phyloP scores from a whole-genome alignment of 2,888 invertebrate genomes.

The Carterocephalus palaemon region DNA sequence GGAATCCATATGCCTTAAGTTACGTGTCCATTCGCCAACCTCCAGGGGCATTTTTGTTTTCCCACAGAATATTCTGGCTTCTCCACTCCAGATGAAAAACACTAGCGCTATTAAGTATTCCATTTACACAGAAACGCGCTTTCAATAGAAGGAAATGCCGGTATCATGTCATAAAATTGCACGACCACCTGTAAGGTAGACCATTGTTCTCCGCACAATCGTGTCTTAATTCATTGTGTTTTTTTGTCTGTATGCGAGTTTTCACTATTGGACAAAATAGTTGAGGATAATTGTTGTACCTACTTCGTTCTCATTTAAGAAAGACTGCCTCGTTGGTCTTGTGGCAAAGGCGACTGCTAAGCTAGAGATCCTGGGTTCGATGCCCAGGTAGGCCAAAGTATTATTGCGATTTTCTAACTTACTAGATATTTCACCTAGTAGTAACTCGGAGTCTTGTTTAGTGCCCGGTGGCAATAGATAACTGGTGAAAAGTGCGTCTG shows the following conservation, averaged over 20 bases:
- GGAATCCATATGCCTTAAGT: conserved; percentile 53
- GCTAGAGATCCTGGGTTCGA: too few species aligned
- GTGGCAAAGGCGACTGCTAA: too few species aligned
- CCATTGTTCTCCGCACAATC: conserved; percentile 34
- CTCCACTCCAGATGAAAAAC: conserved; percentile 28
- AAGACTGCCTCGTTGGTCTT: too few species aligned
- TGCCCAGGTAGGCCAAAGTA: too few species aligned
- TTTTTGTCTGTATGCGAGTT: neutral
- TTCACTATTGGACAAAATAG: neutral
- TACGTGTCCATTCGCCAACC: conserved; percentile 50
- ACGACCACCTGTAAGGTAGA: conserved; percentile 25
- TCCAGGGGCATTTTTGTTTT: conserved; percentile 54
- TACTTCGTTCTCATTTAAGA: too few species aligned
- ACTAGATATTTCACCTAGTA: too few species aligned
- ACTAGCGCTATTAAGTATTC: conserved; percentile 26
- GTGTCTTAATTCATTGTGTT: conserved; percentile 5
- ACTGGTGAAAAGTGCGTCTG: too few species aligned
- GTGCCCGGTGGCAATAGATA: too few species aligned
- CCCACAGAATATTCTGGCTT: conserved; percentile 47
- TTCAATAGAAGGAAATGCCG: conserved; percentile 18
- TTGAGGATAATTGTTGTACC: too few species aligned
- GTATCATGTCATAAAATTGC: neutral
- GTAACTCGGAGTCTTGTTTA: too few species aligned
- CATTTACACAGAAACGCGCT: conserved; percentile 19
- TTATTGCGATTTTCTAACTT: too few species aligned